Evolutionary conservation across 2,113 vertebrate species (phyloP).

Genomic region (Jaculus jaculus): DNA sequence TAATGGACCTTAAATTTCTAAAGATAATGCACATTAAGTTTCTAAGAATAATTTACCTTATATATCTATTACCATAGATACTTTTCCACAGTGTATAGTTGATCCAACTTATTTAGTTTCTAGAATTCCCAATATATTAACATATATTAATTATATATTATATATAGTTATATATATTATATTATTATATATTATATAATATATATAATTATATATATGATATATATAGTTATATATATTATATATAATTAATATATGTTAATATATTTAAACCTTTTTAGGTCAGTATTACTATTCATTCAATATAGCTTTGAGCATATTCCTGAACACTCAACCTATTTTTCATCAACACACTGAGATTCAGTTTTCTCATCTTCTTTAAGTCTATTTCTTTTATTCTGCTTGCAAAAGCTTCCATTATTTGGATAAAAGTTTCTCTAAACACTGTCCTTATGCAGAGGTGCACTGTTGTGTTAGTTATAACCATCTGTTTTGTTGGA

Average conservation of each 20-base stretch:
- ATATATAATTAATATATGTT: too few relatives aligned
- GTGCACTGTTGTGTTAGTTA: not conserved
- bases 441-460: not conserved
- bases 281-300: not conserved
- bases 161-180: too few relatives aligned
- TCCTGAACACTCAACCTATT: not conserved
- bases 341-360: not conserved
- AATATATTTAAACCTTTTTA: not conserved
- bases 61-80: not conserved
- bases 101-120: not conserved
- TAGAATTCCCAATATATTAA: not conserved
- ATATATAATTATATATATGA: too few relatives aligned
- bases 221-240: too few relatives aligned
- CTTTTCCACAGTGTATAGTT: not conserved
- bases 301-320: not conserved
- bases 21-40: too few relatives aligned
- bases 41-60: not conserved
- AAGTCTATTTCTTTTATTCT: not conserved
- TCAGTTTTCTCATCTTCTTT: not conserved
- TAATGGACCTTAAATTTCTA: too few relatives aligned
- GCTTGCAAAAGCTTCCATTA: not conserved
- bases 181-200: too few relatives aligned
- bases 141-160: too few relatives aligned
- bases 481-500: not conserved
- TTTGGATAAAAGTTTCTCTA: not conserved